Evolutionary conservation across 2,888 invertebrate genomes (phyloP).

Genomic region (Monochamus alternatus): DNA sequence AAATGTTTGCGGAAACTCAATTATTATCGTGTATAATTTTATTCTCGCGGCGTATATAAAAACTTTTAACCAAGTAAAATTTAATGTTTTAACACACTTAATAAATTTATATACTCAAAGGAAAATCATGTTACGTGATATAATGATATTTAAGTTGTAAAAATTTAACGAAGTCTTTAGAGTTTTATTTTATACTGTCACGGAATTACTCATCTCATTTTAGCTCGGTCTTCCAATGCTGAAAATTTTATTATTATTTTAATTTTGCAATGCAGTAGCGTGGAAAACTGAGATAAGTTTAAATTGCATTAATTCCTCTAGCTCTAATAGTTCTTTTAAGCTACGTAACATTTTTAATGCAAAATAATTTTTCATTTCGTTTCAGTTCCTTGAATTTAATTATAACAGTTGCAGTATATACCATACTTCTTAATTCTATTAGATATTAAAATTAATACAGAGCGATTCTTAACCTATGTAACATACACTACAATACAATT

Average conservation of each 20-base stretch:
- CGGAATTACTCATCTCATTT: slow-evolving; percentile 23
- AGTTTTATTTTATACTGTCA: slow-evolving; percentile 29
- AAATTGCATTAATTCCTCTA: slow-evolving; percentile 55
- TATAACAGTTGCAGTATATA: neutral
- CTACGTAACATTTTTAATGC: slow-evolving; percentile 8
- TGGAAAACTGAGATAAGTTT: slow-evolving; percentile 60
- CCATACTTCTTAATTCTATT: too few species aligned
- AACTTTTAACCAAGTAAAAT: slow-evolving; percentile 29
- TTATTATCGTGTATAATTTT: slow-evolving; percentile 35
- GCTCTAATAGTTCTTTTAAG: slow-evolving; percentile 41
- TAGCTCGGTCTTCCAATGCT: slow-evolving; percentile 40
- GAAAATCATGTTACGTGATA: slow-evolving; percentile 26
- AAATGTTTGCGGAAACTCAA: slow-evolving; percentile 38
- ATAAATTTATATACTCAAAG: slow-evolving; percentile 34
- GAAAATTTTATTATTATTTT: slow-evolving; percentile 62
- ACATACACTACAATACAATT: too few species aligned
- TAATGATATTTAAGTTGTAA: slow-evolving; percentile 37
- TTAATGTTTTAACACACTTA: slow-evolving; percentile 23
- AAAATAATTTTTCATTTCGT: slow-evolving; percentile 28
- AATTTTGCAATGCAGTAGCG: slow-evolving; percentile 59
- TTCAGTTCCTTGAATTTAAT: slow-evolving; percentile 15
- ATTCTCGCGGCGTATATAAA: slow-evolving; percentile 28
- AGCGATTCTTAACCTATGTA: too few species aligned
- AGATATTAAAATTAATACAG: too few species aligned
- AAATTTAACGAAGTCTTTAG: slow-evolving; percentile 34